These are phyloP conservation scores for Apocheima hispidaria DNA, from an alignment of 2,888 invertebrate genomes.

Conservation along the genomic window DNA sequence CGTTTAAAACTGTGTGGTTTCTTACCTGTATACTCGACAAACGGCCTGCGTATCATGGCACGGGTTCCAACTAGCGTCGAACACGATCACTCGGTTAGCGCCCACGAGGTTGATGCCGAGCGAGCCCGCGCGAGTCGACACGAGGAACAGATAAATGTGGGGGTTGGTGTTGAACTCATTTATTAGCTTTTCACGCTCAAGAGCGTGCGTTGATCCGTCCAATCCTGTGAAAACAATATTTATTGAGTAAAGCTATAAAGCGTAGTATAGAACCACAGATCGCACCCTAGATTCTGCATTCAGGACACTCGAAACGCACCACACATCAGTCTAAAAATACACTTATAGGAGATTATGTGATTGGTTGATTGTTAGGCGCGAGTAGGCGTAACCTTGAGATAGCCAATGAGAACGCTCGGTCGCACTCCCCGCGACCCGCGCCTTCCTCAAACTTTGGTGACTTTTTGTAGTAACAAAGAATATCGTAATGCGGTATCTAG, in stretches of 20 bases:
- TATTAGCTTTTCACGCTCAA: constrained; percentile 97
- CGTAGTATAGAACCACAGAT: no score
- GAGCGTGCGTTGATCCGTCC: constrained; percentile 97
- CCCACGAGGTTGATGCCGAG: constrained; percentile 98
- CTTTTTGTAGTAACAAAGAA: no score
- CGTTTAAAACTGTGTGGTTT: not conserved
- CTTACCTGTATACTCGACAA: constrained; percentile 94
- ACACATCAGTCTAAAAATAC: no score
- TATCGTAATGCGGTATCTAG: no score
- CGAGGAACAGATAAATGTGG: constrained; percentile 95
- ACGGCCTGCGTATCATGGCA: constrained; percentile 99
- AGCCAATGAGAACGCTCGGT: no score
- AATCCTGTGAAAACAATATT: constrained; percentile 86
- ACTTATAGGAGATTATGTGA: no score
- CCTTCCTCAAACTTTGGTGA: no score
- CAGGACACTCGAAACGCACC: no score
- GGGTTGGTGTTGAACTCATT: constrained; percentile 97
- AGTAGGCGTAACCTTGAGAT: no score
- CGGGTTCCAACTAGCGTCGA: constrained; percentile 99
- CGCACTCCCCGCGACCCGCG: no score
- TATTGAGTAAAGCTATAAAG: not conserved
- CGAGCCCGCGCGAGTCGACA: constrained; percentile 98
- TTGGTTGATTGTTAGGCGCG: no score
- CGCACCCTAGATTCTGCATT: no score
- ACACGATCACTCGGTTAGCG: constrained; percentile 98